Conservation (phyloP, 2,113 vertebrate species). For the Patagioenas fasciata region DNA sequence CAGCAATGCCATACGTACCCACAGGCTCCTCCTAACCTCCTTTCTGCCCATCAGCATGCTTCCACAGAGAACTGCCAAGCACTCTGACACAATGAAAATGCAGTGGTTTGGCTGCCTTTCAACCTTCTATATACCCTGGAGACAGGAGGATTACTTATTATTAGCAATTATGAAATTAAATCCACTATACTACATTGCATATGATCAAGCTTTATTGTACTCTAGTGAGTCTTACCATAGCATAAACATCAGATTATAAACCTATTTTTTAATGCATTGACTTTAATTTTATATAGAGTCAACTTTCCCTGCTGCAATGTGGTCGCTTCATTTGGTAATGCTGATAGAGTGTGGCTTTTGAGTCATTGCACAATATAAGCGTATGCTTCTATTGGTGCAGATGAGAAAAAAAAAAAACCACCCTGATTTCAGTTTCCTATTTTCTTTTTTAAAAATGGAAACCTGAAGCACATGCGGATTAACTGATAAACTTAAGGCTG, state of each 20-base stretch:
- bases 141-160: conserved; percentile 51
- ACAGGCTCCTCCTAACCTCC: conserved; percentile 31
- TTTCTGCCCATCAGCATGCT: not conserved
- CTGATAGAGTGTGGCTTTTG: not conserved
- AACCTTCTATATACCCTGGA: not conserved
- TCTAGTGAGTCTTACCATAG: not conserved
- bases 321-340: not conserved
- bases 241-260: conserved; percentile 11
- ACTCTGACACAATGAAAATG: conserved; percentile 38
- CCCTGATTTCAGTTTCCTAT: not conserved
- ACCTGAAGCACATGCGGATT: not conserved
- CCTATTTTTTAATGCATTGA: not conserved
- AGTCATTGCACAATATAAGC: not conserved
- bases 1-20: not conserved
- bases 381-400: not conserved
- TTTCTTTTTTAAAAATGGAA: conserved; percentile 29
- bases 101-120: conserved; percentile 46
- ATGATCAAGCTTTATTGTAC: conserved; percentile 30
- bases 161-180: conserved; percentile 57
- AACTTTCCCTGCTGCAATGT: not conserved
- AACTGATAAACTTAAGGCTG: not conserved
- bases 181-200: conserved; percentile 20
- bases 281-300: not conserved
- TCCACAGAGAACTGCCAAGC: conserved; percentile 10
- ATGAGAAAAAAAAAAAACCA: not conserved